Percentiles rank a stretch among this genome's conserved stretches.
phyloP scores from a whole-genome alignment of 2,888 invertebrate genomes.

The Lissonota sp. region DNA sequence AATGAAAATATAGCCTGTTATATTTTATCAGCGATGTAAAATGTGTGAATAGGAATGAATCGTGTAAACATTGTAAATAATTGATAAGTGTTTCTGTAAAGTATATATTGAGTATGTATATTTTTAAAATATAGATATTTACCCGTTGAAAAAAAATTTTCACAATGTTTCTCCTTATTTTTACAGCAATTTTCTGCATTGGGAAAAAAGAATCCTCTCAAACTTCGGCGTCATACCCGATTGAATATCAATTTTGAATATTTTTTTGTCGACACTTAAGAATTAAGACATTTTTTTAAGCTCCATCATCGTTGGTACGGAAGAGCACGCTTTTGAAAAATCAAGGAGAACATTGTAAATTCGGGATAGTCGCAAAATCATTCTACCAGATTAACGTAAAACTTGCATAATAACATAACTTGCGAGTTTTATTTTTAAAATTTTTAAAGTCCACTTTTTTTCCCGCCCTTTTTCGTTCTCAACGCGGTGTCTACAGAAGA shows the following conservation, averaged over 20 bases:
- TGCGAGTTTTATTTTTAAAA: too few species aligned
- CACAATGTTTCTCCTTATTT: not conserved
- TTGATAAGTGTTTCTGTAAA: constrained; percentile 76
- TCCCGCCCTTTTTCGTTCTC: not conserved
- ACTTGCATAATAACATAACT: too few species aligned
- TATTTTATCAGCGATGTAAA: constrained; percentile 74
- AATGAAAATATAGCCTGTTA: constrained; percentile 55
- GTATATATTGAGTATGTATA: constrained; percentile 78
- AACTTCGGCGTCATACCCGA: not conserved
- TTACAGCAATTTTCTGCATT: not conserved
- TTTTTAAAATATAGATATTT: constrained; percentile 74
- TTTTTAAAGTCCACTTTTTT: too few species aligned
- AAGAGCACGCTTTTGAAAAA: too few species aligned
- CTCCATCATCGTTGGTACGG: too few species aligned
- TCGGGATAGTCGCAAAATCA: too few species aligned
- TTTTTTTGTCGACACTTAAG: too few species aligned
- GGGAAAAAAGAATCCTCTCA: not conserved
- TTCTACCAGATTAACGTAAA: too few species aligned
- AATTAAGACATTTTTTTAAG: too few species aligned
- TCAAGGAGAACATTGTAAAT: too few species aligned
- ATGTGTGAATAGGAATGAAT: constrained; percentile 78
- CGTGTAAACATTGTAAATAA: constrained; percentile 82
- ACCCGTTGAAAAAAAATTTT: constrained; percentile 68
- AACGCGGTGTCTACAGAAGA: not conserved
- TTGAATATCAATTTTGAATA: not conserved